phyloP scores from a whole-genome alignment of 2,797 vertebrate genomes.

The Echeneis naucrates region DNA sequence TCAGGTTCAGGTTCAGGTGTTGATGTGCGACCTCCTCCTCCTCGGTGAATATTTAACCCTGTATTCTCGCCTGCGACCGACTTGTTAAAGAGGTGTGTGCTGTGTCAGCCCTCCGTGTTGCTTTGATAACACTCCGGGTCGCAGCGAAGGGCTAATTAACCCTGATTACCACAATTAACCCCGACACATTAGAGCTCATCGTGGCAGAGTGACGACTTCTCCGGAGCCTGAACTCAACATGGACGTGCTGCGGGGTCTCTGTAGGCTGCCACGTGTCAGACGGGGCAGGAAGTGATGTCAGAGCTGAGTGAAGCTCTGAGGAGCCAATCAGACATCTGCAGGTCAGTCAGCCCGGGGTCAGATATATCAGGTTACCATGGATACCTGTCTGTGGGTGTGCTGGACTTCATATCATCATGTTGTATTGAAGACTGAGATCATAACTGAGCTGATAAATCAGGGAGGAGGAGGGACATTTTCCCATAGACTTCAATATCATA shows the following conservation, averaged over 20 bases:
- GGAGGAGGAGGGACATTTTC: no score
- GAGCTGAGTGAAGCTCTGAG: no score
- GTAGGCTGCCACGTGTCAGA: not conserved
- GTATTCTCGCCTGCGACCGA: conserved; percentile 67
- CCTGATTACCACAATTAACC: conserved; percentile 89
- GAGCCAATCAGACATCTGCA: conserved; percentile 15
- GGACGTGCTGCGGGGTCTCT: conserved; percentile 4
- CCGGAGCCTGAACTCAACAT: conserved; percentile 40
- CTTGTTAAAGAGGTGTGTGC: conserved; percentile 79
- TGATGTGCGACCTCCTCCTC: conserved; percentile 3
- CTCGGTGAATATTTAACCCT: conserved; percentile 75
- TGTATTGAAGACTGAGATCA: no score
- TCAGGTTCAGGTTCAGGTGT: no score
- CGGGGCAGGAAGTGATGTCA: conserved; percentile 49
- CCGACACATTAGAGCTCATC: conserved; percentile 83
- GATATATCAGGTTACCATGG: no score
- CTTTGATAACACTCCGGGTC: conserved; percentile 77
- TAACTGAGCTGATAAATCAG: no score
- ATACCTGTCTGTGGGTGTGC: no score
- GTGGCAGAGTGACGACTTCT: conserved; percentile 59
- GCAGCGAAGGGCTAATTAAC: conserved; percentile 83
- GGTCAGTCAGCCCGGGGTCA: no score
- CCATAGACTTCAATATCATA: no score
- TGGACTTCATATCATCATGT: no score
- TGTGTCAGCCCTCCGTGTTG: conserved; percentile 66